These are phyloP conservation scores for Embidobia sp. DNA, from an alignment of 2,888 invertebrate genomes.

Conservation along the genomic window DNA sequence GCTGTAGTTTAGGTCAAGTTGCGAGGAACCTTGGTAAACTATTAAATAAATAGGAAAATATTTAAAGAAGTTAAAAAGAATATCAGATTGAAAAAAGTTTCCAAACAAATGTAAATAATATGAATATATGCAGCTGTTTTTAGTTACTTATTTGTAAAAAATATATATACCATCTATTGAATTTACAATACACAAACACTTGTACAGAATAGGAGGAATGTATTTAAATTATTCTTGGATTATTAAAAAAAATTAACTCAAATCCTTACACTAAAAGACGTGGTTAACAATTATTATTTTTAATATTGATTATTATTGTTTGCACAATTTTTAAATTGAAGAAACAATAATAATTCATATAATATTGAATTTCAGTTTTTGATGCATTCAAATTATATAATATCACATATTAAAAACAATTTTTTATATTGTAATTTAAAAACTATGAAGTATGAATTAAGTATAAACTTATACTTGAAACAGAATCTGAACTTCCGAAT, in stretches of 20 bases:
- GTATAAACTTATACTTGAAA: no score
- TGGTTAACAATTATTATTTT: conserved; percentile 10
- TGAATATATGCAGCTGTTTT: conserved; percentile 5
- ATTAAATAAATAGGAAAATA: background rate
- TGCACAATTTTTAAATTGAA: background rate
- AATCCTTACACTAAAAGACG: no score
- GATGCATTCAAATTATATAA: no score
- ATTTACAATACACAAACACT: conserved; percentile 10
- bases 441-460: no score
- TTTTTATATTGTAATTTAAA: no score
- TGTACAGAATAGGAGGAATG: conserved; percentile 17
- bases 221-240: conserved; percentile 16
- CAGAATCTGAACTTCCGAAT: no score
- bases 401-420: no score
- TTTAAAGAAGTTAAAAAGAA: background rate
- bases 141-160: conserved; percentile 17
- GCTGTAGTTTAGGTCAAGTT: conserved; percentile 20
- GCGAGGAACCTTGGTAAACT: background rate
- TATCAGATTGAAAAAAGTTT: conserved; percentile 10
- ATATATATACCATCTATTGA: background rate
- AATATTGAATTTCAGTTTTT: no score
- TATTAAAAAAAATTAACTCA: background rate
- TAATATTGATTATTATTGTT: conserved; percentile 5
- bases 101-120: conserved; percentile 21
- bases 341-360: no score